A percentile compares a stretch with the other conserved stretches of the same genome.
These are phyloP conservation scores for Stegodyphus dumicola DNA, from an alignment of 1,140 invertebrate genomes.

Conservation along the genomic window DNA sequence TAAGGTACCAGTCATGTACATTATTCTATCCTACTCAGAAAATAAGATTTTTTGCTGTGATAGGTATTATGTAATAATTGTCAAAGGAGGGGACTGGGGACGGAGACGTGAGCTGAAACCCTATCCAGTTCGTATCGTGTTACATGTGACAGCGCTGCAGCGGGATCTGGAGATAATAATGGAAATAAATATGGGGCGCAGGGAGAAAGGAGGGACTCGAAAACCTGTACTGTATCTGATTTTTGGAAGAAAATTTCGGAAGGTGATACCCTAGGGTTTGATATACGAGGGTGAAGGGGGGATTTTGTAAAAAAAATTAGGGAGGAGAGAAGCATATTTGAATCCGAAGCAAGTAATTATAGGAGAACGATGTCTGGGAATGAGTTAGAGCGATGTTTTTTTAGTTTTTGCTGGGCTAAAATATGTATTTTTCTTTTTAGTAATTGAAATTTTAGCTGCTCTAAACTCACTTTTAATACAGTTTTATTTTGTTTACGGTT, in stretches of 20 bases:
- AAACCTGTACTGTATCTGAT: slow-evolving; percentile 29
- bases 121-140: slow-evolving; percentile 4
- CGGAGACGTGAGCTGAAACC: background rate
- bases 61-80: slow-evolving; percentile 32
- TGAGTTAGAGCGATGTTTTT: background rate
- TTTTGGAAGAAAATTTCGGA: slow-evolving; percentile 19
- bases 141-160: background rate
- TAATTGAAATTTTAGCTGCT: too few relatives aligned
- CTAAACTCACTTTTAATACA: too few relatives aligned
- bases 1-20: slow-evolving; percentile 1
- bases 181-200: slow-evolving; percentile 4
- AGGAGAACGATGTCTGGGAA: slow-evolving; percentile 1
- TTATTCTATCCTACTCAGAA: background rate
- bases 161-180: background rate
- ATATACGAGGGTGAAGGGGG: background rate
- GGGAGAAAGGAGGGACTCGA: slow-evolving; percentile 18
- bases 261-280: slow-evolving; percentile 10
- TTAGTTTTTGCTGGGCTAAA: too few relatives aligned
- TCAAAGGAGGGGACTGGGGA: background rate
- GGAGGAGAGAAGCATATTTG: too few relatives aligned
- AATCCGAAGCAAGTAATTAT: background rate
- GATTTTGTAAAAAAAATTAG: background rate
- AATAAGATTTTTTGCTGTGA: background rate
- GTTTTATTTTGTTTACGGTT: too few relatives aligned
- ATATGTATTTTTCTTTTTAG: too few relatives aligned